phyloP scores from a whole-genome alignment of 2,797 vertebrate genomes.

The Cynodonichthys magdalenae region DNA sequence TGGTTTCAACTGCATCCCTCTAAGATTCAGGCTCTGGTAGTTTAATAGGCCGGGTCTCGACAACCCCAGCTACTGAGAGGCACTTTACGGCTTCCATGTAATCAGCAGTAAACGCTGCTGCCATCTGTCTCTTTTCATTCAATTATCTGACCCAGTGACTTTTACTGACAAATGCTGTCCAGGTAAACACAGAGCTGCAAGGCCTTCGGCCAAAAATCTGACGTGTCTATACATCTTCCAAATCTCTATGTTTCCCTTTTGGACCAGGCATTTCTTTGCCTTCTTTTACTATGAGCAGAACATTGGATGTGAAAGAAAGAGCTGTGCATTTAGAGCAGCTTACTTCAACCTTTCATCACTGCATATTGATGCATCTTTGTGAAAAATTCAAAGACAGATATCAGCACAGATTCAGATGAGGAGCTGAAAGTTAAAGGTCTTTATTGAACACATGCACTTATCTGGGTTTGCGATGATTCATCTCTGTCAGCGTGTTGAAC shows the following conservation, averaged over 20 bases:
- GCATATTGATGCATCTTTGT: constrained; percentile 16
- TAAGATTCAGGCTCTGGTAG: constrained; percentile 66
- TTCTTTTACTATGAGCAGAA: constrained; percentile 27
- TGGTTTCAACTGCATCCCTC: constrained; percentile 42
- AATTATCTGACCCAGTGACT: constrained; percentile 83
- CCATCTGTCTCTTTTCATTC: constrained; percentile 84
- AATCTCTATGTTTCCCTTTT: constrained; percentile 30
- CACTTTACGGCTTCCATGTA: constrained; percentile 80
- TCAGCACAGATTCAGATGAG: not conserved
- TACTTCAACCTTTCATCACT: constrained; percentile 13
- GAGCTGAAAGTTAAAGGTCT: constrained; percentile 20
- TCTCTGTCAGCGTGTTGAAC: constrained; percentile 38
- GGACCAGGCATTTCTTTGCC: constrained; percentile 8
- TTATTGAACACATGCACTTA: constrained; percentile 32
- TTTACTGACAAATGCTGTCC: constrained; percentile 76
- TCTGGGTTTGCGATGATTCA: constrained; percentile 36
- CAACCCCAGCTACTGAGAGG: constrained; percentile 71
- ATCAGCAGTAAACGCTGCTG: constrained; percentile 83
- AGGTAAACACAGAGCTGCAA: constrained; percentile 71
- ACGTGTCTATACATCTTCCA: constrained; percentile 51
- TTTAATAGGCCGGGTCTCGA: constrained; percentile 69
- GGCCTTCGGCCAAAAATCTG: constrained; percentile 48
- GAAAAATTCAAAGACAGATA: constrained; percentile 11
- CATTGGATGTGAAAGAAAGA: constrained; percentile 3
- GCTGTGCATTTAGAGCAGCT: constrained; percentile 13